Evolutionary conservation across 2,797 vertebrate species (phyloP), one percentile per base, ranked within the genome.

Genomic region (Hapalemur alaotrensis): DNA sequence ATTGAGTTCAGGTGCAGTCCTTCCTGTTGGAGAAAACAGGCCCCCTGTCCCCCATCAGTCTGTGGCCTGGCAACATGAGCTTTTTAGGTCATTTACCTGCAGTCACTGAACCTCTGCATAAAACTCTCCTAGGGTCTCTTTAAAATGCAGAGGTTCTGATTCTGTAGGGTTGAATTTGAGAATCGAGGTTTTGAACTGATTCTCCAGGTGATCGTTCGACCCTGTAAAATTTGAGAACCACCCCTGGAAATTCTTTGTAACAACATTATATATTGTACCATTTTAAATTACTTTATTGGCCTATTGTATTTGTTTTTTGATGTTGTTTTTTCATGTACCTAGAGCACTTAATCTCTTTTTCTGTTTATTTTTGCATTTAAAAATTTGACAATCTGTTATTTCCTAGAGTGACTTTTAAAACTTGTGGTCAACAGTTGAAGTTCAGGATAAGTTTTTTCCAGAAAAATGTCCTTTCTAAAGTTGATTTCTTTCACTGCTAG

Each of bases 401-500:
- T 6, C 6, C 32, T 72, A 57, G 5, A 82, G 7, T 65, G 20
- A n/a, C 12, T 54, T 93, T 81, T 70, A 83, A 57, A 86, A 67
- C 11, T 8, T 32, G 28, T 50, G n/a, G 1, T 84, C 41, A 81
- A 32, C 52, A 65, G 59, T 22, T 84, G 6, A 10, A 96, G 7
- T 87, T 86, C 7, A 59, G 18, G 25, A 75, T 92, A 54, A 50
- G 18, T 57, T 63, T 20, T 46, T 32, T 3, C 13, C 28, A 50
- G 38, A 32, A 82, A 46, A 85, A n/a, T 93, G 35, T 46, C 14
- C 10, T 86, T 93, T 30, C 20, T 22, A 6, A 82, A 94, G 38
- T 78, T 78, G 79, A 73, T 89, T 95, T 91, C 3, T 81, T 86
- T 48, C 48, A 20, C 23, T 72, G 28, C 32, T 90, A 35, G 13